Percentiles rank a stretch among this genome's conserved stretches.
Conservation (phyloP, 2,888 invertebrate genomes). For the Agrochola lota region DNA sequence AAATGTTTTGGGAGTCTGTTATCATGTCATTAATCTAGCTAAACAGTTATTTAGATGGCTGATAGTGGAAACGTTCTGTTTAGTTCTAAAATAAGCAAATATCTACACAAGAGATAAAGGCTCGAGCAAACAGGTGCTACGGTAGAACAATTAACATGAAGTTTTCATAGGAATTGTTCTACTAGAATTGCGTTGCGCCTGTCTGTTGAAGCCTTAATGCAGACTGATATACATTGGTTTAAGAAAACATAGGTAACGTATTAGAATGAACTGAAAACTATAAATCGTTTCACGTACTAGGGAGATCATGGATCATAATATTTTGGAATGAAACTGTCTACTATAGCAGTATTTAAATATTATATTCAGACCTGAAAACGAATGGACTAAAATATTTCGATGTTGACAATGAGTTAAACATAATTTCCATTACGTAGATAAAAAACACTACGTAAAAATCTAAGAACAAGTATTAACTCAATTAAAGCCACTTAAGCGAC, state of each 20-base stretch:
- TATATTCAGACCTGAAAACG: not conserved
- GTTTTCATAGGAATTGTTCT: no score
- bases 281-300: not conserved
- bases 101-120: not conserved
- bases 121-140: no score
- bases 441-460: not conserved
- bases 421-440: not conserved
- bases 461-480: not conserved
- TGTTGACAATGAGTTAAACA: not conserved
- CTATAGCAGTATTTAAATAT: not conserved
- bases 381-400: not conserved
- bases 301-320: not conserved
- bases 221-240: no score
- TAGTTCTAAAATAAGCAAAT: conserved; percentile 16
- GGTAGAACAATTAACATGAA: no score
- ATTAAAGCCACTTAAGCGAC: conserved; percentile 4
- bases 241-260: no score
- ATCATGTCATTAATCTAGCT: conserved; percentile 45
- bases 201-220: no score
- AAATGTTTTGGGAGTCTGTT: conserved; percentile 40
- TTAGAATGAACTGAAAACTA: not conserved
- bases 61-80: conserved; percentile 11
- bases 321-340: not conserved
- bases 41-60: conserved; percentile 33
- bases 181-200: no score